Evolutionary conservation across 2,888 invertebrate genomes (phyloP).

Genomic region (Lordiphosa andalusiaca): DNA sequence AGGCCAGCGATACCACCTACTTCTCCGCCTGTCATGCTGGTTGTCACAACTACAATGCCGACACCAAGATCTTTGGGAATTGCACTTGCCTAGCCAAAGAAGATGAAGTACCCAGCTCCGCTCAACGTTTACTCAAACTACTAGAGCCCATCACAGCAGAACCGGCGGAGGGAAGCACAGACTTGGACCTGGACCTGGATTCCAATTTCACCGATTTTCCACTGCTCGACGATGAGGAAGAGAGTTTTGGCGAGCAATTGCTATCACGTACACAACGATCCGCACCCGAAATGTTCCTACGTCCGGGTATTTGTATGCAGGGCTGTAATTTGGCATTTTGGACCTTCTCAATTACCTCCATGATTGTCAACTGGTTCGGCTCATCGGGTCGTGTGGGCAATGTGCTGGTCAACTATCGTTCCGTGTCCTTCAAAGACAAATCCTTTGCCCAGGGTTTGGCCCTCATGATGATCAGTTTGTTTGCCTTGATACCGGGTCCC

Average conservation of each 20-base stretch:
- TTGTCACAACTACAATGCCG: slow-evolving; percentile 81
- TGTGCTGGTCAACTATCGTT: slow-evolving; percentile 84
- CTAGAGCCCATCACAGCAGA: slow-evolving; percentile 17
- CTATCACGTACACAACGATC: slow-evolving; percentile 40
- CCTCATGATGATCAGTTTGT: slow-evolving; percentile 83
- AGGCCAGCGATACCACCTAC: slow-evolving; percentile 82
- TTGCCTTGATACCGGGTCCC: slow-evolving; percentile 86
- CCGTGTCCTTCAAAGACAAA: slow-evolving; percentile 84
- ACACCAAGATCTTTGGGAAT: slow-evolving; percentile 44
- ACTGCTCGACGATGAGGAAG: slow-evolving; percentile 35
- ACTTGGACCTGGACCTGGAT: slow-evolving; percentile 7
- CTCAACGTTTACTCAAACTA: slow-evolving; percentile 24
- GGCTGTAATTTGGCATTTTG: slow-evolving; percentile 81
- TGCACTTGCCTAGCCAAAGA: slow-evolving; percentile 41
- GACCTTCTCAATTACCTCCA: slow-evolving; percentile 81
- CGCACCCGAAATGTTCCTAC: slow-evolving; percentile 50
- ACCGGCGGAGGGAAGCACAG: slow-evolving; percentile 4
- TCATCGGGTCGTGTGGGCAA: slow-evolving; percentile 86
- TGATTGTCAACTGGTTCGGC: slow-evolving; percentile 83
- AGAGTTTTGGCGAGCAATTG: slow-evolving; percentile 21
- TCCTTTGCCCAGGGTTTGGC: slow-evolving; percentile 85
- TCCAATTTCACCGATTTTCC: slow-evolving; percentile 18
- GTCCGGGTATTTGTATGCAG: slow-evolving; percentile 81
- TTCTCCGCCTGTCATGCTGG: slow-evolving; percentile 89
- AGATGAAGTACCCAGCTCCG: slow-evolving; percentile 7